Base-by-base conservation (phyloP, 1,140 invertebrate genomes). In the Yoshiicerus persimilis region DNA sequence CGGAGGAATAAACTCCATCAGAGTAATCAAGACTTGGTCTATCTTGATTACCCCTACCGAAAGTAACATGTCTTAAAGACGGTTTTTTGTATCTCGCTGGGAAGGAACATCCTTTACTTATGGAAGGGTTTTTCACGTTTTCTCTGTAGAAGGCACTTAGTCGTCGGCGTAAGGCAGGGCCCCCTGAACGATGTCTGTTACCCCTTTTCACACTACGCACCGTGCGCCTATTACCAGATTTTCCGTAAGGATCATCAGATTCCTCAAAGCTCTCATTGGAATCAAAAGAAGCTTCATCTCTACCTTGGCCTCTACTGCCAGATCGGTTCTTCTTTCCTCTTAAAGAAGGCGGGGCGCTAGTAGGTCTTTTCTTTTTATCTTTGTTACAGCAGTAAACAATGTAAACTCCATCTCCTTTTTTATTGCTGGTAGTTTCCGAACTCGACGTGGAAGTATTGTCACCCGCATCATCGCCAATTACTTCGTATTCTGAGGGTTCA, bases 301-400 rank as follows among this genome's bases (percentile, higher is more conserved):
- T 83, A 5, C 56, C 84, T 4, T 64, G 38, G 56, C 41, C 25
- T 34, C 25, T 84, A 30, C 38, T 23, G 11, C 10, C 56, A 39
- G 10, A 16, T 11, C 25, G 25, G n/a, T 56, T 75, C 84, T 23
- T 75, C 66, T 86, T 64, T 20, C 47, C 30, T 38, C 89, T 84
- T 1, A 89, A 56, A 8, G 88, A 87, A 2, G 88, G 20, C 20
- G 90, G 90, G 23, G 87, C 89, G 34, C 89, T 90, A 0, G 32
- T 77, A 8, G 89, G 41, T 10, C 88, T 32, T 30, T 66, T 70
- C 66, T 83, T 64, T 20, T 88, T 77, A 38, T 38, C 41, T 34
- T 90, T 38, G 38, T 88, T 87, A 47, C 85, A 88, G 84, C 86
- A 90, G 64, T 91, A 91, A n/a, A 91, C 87, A 64, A 91, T 88